phyloP scores from a whole-genome alignment of 2,113 vertebrate genomes.

The Dryoscopus gambensis region DNA sequence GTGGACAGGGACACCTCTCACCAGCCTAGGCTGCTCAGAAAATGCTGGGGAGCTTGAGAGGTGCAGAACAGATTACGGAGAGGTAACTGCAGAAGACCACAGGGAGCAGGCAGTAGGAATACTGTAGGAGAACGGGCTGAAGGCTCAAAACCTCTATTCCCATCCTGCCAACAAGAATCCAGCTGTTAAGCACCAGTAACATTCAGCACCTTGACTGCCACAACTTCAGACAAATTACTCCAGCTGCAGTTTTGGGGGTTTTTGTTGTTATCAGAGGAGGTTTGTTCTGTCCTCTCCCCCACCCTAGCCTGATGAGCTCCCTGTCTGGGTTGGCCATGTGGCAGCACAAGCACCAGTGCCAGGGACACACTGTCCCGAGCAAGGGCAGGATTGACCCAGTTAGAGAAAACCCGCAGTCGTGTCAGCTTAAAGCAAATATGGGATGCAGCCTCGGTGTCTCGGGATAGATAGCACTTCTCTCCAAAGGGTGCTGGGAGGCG shows the following conservation, averaged over 20 bases:
- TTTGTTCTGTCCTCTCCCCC: neutral
- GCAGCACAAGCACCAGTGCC: neutral
- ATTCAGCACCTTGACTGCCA: neutral
- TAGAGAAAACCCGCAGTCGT: neutral
- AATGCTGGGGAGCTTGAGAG: neutral
- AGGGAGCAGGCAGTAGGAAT: neutral
- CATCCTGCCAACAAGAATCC: neutral
- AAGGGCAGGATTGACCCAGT: constrained; percentile 10
- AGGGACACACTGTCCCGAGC: neutral
- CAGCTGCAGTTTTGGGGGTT: neutral
- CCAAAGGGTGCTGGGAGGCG: neutral
- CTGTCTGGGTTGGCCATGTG: neutral
- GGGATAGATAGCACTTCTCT: neutral
- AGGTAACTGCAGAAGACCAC: neutral
- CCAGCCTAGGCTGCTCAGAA: neutral
- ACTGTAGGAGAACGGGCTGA: accelerated
- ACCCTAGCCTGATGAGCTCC: neutral
- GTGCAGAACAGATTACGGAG: neutral
- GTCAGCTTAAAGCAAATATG: neutral
- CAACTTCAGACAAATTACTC: neutral
- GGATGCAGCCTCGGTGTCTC: neutral
- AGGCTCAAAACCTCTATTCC: neutral
- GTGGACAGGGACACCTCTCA: neutral
- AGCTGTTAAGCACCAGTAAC: neutral
- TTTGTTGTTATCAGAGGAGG: neutral